phyloP scores from a whole-genome alignment of 2,888 invertebrate species.

The Cremastinae sp. region DNA sequence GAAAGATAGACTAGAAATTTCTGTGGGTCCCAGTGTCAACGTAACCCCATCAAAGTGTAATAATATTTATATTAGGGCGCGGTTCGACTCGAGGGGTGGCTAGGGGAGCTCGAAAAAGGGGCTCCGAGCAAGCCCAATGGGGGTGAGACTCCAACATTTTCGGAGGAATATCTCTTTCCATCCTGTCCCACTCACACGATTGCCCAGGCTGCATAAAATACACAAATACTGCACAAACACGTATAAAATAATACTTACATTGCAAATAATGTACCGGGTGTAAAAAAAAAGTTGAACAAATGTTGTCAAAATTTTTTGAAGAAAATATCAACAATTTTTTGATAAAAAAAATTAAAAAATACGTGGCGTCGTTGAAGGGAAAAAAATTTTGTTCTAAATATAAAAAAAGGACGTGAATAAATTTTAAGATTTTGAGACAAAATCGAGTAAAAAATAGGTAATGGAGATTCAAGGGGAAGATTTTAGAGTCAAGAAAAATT shows the following conservation, averaged over 20 bases:
- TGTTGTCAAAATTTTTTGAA: conserved; percentile 42
- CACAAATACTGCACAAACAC: neutral
- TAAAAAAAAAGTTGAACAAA: conserved; percentile 61
- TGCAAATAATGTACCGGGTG: conserved; percentile 54
- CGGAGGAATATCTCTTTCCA: conserved; percentile 60
- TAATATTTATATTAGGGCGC: conserved; percentile 80
- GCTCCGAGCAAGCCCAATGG: conserved; percentile 51
- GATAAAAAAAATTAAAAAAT: too few species aligned
- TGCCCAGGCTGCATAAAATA: conserved; percentile 19
- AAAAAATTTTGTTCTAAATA: too few species aligned
- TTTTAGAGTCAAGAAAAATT: conserved; percentile 1
- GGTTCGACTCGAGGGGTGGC: conserved; percentile 70
- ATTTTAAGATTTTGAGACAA: too few species aligned
- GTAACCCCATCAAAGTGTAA: conserved; percentile 80
- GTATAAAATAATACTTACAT: neutral
- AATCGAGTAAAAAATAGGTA: too few species aligned
- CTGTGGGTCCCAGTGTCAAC: conserved; percentile 75
- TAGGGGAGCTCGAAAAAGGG: conserved; percentile 64
- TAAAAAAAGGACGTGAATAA: too few species aligned
- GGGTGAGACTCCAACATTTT: conserved; percentile 65
- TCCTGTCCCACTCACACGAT: conserved; percentile 37
- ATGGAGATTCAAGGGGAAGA: conserved; percentile 51
- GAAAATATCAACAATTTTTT: conserved; percentile 56
- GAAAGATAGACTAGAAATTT: conserved; percentile 47
- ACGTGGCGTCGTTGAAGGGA: too few species aligned